Percentiles rank a stretch among this genome's conserved stretches.
Conservation (phyloP, 2,113 vertebrate species). For the Leucoraja erinaceus region DNA sequence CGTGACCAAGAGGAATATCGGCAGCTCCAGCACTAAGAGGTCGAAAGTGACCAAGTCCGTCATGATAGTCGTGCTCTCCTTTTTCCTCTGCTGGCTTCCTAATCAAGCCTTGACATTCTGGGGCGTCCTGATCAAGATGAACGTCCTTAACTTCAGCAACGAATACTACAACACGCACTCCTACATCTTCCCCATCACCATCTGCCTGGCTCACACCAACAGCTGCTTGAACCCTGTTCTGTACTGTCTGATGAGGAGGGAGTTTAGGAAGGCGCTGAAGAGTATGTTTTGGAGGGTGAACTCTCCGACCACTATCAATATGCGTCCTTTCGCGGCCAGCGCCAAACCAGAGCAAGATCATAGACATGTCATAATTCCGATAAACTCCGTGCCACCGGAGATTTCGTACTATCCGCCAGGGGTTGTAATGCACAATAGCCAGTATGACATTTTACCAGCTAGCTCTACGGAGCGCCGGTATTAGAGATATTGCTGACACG, state of each 20-base stretch:
- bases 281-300: constrained; percentile 78
- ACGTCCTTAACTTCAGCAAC: constrained; percentile 78
- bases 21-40: constrained; percentile 64
- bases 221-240: constrained; percentile 92
- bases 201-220: constrained; percentile 92
- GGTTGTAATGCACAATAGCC: constrained; percentile 66
- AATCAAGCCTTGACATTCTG: constrained; percentile 88
- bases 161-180: constrained; percentile 84
- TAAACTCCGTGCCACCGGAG: constrained; percentile 50
- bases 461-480: constrained; percentile 52
- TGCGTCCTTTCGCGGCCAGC: constrained; percentile 73
- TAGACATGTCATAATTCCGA: constrained; percentile 52
- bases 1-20: constrained; percentile 67
- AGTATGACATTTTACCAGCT: constrained; percentile 67
- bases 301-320: constrained; percentile 67
- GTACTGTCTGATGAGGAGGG: constrained; percentile 87
- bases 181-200: constrained; percentile 83
- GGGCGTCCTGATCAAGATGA: constrained; percentile 90
- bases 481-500: constrained; percentile 39
- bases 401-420: constrained; percentile 74
- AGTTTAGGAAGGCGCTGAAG: constrained; percentile 84
- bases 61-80: constrained; percentile 83
- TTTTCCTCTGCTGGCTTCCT: constrained; percentile 93
- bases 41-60: constrained; percentile 87
- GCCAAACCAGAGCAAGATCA: constrained; percentile 74